Conservation (phyloP, 92 coral and sea anemone genomes). For the Plumapathes pennacea region DNA sequence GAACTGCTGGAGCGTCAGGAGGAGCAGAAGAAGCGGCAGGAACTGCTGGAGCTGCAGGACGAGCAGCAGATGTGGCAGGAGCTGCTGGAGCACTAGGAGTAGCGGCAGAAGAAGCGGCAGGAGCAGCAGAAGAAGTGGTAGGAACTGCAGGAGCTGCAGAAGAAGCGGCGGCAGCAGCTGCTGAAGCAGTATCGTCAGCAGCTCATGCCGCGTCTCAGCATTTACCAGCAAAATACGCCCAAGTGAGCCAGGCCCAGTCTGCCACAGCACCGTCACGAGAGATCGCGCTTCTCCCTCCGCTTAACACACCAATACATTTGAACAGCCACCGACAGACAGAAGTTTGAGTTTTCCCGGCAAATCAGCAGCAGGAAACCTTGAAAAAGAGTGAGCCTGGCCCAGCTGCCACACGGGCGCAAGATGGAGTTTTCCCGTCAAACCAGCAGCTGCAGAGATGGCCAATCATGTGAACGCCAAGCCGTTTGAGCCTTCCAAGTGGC, state of each 20-base stretch:
- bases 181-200: background rate
- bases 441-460: conserved; percentile 64
- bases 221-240: conserved; percentile 41
- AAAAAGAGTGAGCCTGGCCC: too few relatives aligned
- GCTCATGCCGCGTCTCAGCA: too few relatives aligned
- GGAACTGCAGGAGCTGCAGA: background rate
- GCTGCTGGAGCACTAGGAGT: background rate
- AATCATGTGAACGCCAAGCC: conserved; percentile 98
- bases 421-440: conserved; percentile 45
- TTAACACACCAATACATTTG: conserved; percentile 62
- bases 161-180: conserved; percentile 3
- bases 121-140: background rate
- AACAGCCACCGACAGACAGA: conserved; percentile 37
- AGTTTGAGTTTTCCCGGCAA: too few relatives aligned
- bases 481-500: conserved; percentile 93
- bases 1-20: background rate
- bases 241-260: conserved; percentile 67
- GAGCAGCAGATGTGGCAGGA: background rate
- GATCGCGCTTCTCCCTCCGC: conserved; percentile 57
- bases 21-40: background rate
- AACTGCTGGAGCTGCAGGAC: background rate
- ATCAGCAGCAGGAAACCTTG: too few relatives aligned
- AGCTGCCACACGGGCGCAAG: too few relatives aligned
- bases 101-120: background rate
- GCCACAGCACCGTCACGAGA: conserved; percentile 87